Evolutionary conservation across 2,113 vertebrate species (phyloP).

Genomic region (Nestor notabilis): DNA sequence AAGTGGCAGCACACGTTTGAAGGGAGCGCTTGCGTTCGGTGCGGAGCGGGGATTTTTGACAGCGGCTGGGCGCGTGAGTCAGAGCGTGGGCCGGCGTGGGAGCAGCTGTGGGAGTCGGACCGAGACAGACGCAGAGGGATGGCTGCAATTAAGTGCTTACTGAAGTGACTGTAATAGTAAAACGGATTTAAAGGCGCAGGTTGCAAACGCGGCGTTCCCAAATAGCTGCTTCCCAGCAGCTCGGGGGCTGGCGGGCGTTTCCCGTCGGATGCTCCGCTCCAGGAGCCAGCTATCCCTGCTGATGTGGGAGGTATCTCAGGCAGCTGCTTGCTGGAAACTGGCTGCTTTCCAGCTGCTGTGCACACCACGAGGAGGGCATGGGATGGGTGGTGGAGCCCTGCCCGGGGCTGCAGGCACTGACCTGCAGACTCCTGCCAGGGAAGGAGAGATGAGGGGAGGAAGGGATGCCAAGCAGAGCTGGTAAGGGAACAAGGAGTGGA

Average conservation of each 20-base stretch:
- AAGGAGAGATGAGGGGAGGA: neutral
- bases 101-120: constrained; percentile 76
- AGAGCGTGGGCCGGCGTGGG: constrained; percentile 66
- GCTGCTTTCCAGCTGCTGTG: neutral
- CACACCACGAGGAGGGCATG: rapidly evolving
- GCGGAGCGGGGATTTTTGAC: constrained; percentile 55
- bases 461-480: neutral
- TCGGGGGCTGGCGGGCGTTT: neutral
- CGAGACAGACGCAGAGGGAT: constrained; percentile 69
- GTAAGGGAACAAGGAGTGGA: neutral
- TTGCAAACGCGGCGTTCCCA: neutral
- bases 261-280: neutral
- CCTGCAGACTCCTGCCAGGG: neutral
- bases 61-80: constrained; percentile 65
- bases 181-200: constrained; percentile 61
- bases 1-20: constrained; percentile 61
- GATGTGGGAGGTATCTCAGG: neutral
- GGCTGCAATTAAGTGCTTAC: constrained; percentile 67
- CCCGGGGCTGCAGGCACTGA: rapidly evolving
- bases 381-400: neutral
- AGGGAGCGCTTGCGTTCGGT: constrained; percentile 52
- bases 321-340: neutral
- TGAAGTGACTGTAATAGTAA: constrained; percentile 62
- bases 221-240: neutral
- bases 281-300: neutral